Percentiles rank a stretch among this genome's conserved stretches.
phyloP scores from a whole-genome alignment of 2,888 invertebrate species.

The Linnaemya tessellans region DNA sequence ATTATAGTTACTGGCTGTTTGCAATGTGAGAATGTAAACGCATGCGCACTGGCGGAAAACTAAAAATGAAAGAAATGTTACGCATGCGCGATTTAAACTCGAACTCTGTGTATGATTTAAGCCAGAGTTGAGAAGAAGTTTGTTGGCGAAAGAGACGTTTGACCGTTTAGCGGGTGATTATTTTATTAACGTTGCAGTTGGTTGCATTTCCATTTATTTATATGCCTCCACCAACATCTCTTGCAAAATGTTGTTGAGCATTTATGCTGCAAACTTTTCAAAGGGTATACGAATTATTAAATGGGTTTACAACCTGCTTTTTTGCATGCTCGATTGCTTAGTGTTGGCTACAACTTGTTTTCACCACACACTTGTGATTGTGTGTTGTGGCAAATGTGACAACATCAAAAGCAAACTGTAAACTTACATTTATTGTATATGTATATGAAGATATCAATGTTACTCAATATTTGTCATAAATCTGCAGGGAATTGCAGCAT shows the following conservation, averaged over 20 bases:
- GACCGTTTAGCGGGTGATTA: slow-evolving; percentile 41
- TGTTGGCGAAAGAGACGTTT: neutral
- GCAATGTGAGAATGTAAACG: slow-evolving; percentile 29
- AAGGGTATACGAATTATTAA: slow-evolving; percentile 4
- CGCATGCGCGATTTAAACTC: slow-evolving; percentile 64
- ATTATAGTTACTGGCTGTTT: slow-evolving; percentile 30
- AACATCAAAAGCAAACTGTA: neutral
- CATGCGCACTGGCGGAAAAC: slow-evolving; percentile 55
- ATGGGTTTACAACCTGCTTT: slow-evolving; percentile 63
- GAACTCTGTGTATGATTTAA: neutral
- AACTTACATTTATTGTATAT: too few species aligned
- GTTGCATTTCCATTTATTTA: slow-evolving; percentile 49
- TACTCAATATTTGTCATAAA: too few species aligned
- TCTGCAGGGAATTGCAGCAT: too few species aligned
- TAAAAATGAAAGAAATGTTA: slow-evolving; percentile 60
- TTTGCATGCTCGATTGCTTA: slow-evolving; percentile 54
- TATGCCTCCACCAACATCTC: slow-evolving; percentile 9
- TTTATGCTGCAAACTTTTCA: neutral
- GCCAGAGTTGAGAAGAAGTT: slow-evolving; percentile 8
- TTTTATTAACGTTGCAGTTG: slow-evolving; percentile 52
- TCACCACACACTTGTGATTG: slow-evolving; percentile 13
- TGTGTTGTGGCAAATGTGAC: neutral
- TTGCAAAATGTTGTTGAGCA: slow-evolving; percentile 19
- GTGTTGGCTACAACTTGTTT: slow-evolving; percentile 40
- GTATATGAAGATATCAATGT: too few species aligned